These are phyloP conservation scores for Astatotilapia flaviijosephi DNA, from an alignment of 2,113 vertebrate genomes.

Conservation along the genomic window DNA sequence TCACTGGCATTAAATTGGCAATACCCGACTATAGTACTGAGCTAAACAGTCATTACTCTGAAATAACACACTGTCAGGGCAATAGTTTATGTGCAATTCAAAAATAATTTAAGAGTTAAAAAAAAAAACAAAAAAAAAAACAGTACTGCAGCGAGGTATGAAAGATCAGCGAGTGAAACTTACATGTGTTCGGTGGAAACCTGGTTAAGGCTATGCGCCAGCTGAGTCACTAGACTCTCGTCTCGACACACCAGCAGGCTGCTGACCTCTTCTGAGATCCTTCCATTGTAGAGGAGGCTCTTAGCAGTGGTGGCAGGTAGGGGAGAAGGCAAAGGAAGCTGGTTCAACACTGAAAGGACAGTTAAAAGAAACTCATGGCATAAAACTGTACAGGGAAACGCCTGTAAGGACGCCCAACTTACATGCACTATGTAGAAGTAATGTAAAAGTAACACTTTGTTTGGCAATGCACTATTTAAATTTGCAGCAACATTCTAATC, in stretches of 20 bases:
- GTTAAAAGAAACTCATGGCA: neutral
- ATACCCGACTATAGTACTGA: neutral
- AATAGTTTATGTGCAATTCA: neutral
- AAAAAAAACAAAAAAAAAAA: neutral
- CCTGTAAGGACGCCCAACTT: neutral
- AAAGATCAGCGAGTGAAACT: neutral
- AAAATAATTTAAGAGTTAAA: neutral
- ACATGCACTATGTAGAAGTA: neutral
- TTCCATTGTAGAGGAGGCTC: conserved; percentile 95
- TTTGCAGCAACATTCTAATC: neutral
- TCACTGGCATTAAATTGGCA: neutral
- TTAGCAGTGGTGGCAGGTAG: conserved; percentile 98
- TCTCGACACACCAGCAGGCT: conserved; percentile 93
- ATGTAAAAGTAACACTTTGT: neutral
- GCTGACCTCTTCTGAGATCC: conserved; percentile 96
- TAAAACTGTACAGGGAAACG: neutral
- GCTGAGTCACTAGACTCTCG: conserved; percentile 92
- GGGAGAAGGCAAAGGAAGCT: conserved; percentile 97
- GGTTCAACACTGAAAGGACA: conserved; percentile 87
- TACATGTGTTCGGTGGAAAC: conserved; percentile 99
- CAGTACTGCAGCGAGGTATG: neutral
- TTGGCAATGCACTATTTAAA: neutral
- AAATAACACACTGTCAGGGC: neutral
- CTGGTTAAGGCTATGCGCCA: conserved; percentile 95
- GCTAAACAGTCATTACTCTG: neutral